phyloP scores from a whole-genome alignment of 2,113 vertebrate species.

The Lynx canadensis region DNA sequence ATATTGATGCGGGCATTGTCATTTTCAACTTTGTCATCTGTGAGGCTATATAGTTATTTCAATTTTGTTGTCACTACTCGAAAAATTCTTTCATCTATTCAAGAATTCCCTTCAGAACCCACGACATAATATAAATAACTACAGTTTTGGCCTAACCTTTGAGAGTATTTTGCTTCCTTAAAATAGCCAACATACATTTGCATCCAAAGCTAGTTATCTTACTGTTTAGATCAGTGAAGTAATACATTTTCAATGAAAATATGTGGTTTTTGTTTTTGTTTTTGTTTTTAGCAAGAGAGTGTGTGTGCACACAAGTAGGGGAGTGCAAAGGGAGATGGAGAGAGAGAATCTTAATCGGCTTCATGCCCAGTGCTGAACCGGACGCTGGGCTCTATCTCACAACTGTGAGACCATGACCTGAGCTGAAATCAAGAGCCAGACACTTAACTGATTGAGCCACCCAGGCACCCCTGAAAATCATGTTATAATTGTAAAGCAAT shows the following conservation, averaged over 20 bases:
- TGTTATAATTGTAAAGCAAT: not conserved
- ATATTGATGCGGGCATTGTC: conserved; percentile 21
- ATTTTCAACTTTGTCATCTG: conserved; percentile 33
- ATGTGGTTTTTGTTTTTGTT: not conserved
- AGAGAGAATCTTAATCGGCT: too few species aligned
- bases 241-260: conserved; percentile 47
- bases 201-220: not conserved
- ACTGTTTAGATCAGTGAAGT: not conserved
- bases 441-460: too few species aligned
- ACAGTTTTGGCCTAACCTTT: not conserved
- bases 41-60: conserved; percentile 17
- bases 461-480: conserved; percentile 3
- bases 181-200: not conserved
- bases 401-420: too few species aligned
- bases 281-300: too few species aligned
- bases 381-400: too few species aligned
- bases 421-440: too few species aligned
- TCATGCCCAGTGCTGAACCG: too few species aligned
- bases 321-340: too few species aligned
- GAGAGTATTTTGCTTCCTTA: not conserved
- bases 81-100: conserved; percentile 9
- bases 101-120: conserved; percentile 29
- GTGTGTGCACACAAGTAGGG: too few species aligned
- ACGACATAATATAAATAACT: not conserved
- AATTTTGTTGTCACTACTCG: conserved; percentile 50